phyloP scores from a whole-genome alignment of 2,113 vertebrate genomes.

The Triplophysa tibetana region DNA sequence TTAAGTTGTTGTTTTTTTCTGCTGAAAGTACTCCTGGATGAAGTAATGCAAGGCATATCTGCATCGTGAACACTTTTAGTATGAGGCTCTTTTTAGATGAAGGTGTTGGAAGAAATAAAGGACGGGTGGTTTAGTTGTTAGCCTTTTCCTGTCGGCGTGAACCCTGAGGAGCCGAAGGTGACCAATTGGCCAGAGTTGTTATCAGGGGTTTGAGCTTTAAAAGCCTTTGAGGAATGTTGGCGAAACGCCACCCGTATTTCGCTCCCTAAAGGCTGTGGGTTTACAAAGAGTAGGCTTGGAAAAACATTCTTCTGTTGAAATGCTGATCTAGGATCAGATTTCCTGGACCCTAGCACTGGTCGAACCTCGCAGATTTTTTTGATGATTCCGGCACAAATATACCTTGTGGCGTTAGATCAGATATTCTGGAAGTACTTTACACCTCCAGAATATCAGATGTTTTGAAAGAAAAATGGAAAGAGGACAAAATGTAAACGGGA shows the following conservation, averaged over 20 bases:
- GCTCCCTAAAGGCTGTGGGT: background rate
- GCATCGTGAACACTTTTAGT: conserved; percentile 30
- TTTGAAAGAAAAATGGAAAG: background rate
- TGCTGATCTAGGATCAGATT: conserved; percentile 35
- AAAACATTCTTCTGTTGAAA: conserved; percentile 18
- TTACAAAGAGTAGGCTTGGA: conserved; percentile 10
- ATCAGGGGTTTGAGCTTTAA: conserved; percentile 47
- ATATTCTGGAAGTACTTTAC: background rate
- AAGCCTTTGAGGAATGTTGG: conserved; percentile 53
- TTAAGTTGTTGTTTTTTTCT: conserved; percentile 39
- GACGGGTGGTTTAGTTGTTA: conserved; percentile 26
- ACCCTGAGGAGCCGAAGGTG: conserved; percentile 58
- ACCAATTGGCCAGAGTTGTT: conserved; percentile 55
- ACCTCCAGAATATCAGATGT: too few species aligned
- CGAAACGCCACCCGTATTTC: conserved; percentile 40
- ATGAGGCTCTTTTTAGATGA: conserved; percentile 15
- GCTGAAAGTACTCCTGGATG: conserved; percentile 8
- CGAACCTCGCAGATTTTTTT: background rate
- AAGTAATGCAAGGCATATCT: conserved; percentile 36
- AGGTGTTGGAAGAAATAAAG: conserved; percentile 8
- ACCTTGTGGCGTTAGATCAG: background rate
- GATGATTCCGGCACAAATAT: conserved; percentile 15
- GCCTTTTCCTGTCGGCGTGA: conserved; percentile 43
- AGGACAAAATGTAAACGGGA: background rate
- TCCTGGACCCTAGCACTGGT: conserved; percentile 7